Evolutionary conservation across 1,140 invertebrate species (phyloP).

Genomic region (Metaphire vulgaris): DNA sequence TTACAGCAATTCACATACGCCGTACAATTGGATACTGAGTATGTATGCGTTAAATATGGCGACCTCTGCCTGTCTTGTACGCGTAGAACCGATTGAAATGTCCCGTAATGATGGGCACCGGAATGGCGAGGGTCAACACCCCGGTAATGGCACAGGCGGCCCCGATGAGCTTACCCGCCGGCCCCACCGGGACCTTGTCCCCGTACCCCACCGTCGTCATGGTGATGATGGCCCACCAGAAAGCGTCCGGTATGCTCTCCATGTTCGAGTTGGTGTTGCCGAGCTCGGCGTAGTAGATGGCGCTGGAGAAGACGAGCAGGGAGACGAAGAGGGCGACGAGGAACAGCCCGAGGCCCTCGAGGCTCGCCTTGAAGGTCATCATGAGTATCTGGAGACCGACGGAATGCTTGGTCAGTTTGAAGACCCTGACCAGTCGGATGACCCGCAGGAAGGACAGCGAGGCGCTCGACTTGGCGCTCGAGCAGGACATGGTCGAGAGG

Average conservation of each 20-base stretch:
- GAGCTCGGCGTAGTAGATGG: slow-evolving; percentile 50
- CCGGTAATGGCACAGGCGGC: no score
- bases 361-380: slow-evolving; percentile 50
- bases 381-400: no score
- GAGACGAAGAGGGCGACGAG: slow-evolving; percentile 49
- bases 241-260: slow-evolving; percentile 80
- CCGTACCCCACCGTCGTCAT: no score
- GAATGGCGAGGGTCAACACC: slow-evolving; percentile 90
- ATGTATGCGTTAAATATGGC: slow-evolving; percentile 34
- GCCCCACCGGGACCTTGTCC: slow-evolving; percentile 46
- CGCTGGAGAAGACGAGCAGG: slow-evolving; percentile 48
- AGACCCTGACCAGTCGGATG: slow-evolving; percentile 47
- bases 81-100: slow-evolving; percentile 99
- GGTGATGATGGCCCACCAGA: no score
- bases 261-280: slow-evolving; percentile 45
- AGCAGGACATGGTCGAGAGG: slow-evolving; percentile 47
- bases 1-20: no score
- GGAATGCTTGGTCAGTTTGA: no score
- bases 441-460: slow-evolving; percentile 50
- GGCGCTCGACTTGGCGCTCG: slow-evolving; percentile 45
- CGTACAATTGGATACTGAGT: slow-evolving; percentile 17
- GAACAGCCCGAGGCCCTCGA: slow-evolving; percentile 48
- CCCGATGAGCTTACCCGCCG: slow-evolving; percentile 84
- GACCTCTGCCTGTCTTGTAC: slow-evolving; percentile 35
- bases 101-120: slow-evolving; percentile 94